Base-by-base conservation (phyloP, 2,113 vertebrate species). In the Mustela lutreola region DNA sequence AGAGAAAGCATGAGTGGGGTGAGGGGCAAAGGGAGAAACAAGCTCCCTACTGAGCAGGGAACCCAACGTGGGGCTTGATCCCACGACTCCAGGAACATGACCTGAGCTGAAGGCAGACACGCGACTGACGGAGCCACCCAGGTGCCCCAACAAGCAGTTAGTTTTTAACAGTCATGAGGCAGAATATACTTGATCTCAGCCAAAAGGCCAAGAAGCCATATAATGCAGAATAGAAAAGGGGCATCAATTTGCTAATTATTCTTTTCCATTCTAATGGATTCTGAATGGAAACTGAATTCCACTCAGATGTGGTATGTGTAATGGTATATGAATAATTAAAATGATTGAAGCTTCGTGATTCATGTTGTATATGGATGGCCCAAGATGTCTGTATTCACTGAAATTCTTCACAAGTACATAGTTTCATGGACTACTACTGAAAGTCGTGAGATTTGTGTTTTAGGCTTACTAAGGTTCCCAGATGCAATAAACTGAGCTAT, bases 291-390 rank as follows among this genome's bases (percentile, higher is more conserved):
- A 48, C 45, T 48, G 45, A 48, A 48, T 48, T 48, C 45, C 45
- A 48, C 10, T 48, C 45, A 48, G 45, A 48, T 48, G 45, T 48
- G 45, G 45, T 48, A 48, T 48, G 45, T 48, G 63, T 88, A 79
- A 7, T 45, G 39, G 24, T n/a, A n/a, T 24, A 80, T 76, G 62
- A 84, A 95, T 94, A 96, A 83, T 95, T 79, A 21, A 97, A 75
- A 95, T 3, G 48, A 62, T 48, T 56, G 24, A 90, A n/a, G 12
- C 91, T 85, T 83, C 24, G 50, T 80, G 48, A 67, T 87, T 87
- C 92, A 67, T 24, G 11, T 50, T 90, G 10, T 60, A 1, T 86
- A 62, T 73, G 16, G 67, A 80, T 90, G 62, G 7, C n/a, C 21
- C n/a, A 36, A 63, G 50, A 50, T 48, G 36, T 76, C n/a, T 78